Conservation (phyloP, 2,113 vertebrate species). For the Excalfactoria chinensis region DNA sequence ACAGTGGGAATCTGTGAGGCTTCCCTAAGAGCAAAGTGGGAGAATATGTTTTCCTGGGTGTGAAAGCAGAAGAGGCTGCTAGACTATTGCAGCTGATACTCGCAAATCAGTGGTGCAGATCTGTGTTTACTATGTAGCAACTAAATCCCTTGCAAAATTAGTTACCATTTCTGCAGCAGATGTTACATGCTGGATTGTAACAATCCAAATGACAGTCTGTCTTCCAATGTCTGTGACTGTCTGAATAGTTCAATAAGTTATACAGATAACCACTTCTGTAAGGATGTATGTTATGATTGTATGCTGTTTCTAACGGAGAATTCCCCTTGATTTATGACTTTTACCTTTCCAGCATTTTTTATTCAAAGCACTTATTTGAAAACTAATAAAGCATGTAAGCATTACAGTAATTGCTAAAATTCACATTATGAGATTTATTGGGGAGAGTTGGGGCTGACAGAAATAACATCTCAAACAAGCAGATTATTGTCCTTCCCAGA, state of each 20-base stretch:
- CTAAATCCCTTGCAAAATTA: background rate
- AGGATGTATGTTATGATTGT: background rate
- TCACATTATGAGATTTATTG: background rate
- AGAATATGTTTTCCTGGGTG: background rate
- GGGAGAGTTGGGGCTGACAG: background rate
- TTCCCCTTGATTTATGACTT: conserved; percentile 20
- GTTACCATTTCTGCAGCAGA: background rate
- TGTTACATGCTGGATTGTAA: background rate
- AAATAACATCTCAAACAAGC: background rate
- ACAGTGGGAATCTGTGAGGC: background rate
- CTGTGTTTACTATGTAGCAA: background rate
- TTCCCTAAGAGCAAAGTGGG: background rate
- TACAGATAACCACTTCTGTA: background rate
- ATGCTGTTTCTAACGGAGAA: background rate
- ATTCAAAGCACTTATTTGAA: conserved; percentile 37
- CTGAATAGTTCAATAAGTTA: background rate
- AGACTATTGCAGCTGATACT: background rate
- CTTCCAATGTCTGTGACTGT: background rate
- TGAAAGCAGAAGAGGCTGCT: background rate
- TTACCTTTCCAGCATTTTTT: background rate
- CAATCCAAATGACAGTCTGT: background rate
- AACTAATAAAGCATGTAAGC: conserved; percentile 17
- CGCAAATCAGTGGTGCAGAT: background rate
- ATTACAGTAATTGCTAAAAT: background rate
- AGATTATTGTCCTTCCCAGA: background rate